These are phyloP conservation scores for Leptodon cayanensis DNA, from an alignment of 2,797 vertebrate genomes.

Conservation along the genomic window DNA sequence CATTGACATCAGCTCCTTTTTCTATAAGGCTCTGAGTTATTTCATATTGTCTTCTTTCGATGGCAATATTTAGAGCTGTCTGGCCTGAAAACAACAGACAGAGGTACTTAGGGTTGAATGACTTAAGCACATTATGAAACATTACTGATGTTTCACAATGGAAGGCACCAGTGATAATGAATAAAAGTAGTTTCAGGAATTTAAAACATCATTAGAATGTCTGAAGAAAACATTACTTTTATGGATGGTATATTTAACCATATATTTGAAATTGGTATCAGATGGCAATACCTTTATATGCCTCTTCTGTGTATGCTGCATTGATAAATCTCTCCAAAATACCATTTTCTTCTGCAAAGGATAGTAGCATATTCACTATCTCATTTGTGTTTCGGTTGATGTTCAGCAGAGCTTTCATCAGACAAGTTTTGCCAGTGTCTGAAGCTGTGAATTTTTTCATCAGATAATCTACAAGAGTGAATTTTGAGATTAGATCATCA, in stretches of 20 bases:
- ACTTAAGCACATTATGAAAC: not conserved
- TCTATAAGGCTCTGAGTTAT: constrained; percentile 73
- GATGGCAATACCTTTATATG: constrained; percentile 73
- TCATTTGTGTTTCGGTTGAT: constrained; percentile 76
- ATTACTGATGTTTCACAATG: not conserved
- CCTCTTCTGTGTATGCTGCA: constrained; percentile 77
- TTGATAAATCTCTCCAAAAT: constrained; percentile 78
- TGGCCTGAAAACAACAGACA: constrained; percentile 64
- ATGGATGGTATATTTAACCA: not conserved
- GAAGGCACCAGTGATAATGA: not conserved
- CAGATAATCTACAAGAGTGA: constrained; percentile 71
- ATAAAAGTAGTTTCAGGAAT: not conserved
- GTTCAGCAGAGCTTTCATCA: constrained; percentile 82
- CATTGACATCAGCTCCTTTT: constrained; percentile 78
- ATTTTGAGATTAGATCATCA: not conserved
- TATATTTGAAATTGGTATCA: not conserved
- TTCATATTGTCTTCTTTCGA: constrained; percentile 78
- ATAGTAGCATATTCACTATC: constrained; percentile 64
- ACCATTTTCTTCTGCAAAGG: constrained; percentile 73
- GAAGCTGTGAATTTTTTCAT: constrained; percentile 78
- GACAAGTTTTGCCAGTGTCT: constrained; percentile 80
- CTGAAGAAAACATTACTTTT: not conserved
- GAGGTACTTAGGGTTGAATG: not conserved
- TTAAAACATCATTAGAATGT: not conserved
- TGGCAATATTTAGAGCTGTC: constrained; percentile 80